A percentile compares a stretch with the other conserved stretches of the same genome.
phyloP scores from a whole-genome alignment of 2,113 vertebrate species.

The Serinus canaria region DNA sequence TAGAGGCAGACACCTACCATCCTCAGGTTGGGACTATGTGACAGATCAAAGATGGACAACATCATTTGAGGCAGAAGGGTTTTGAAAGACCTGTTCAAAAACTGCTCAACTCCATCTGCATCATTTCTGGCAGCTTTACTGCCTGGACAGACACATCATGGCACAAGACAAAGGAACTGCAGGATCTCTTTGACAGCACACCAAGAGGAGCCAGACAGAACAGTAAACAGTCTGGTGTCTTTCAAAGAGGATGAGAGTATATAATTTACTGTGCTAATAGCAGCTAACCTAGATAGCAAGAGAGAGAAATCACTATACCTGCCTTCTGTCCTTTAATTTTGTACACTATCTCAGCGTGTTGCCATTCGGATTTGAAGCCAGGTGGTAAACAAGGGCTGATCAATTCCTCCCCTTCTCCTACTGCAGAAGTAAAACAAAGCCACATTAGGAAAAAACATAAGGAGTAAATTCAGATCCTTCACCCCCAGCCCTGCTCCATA shows the following conservation, averaged over 20 bases:
- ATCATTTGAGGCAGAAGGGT: background rate
- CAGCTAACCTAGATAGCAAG: background rate
- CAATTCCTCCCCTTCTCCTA: constrained; percentile 77
- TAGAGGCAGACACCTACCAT: background rate
- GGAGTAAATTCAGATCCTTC: background rate
- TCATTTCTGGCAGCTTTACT: background rate
- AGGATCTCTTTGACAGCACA: background rate
- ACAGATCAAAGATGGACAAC: background rate
- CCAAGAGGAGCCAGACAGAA: background rate
- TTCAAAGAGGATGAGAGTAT: background rate
- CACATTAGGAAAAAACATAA: background rate
- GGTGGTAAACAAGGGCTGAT: constrained; percentile 88
- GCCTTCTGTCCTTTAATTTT: constrained; percentile 85
- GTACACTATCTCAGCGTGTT: constrained; percentile 84
- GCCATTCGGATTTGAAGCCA: constrained; percentile 81
- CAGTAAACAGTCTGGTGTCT: background rate
- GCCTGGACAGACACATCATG: background rate
- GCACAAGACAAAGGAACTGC: background rate
- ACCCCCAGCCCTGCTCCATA: background rate
- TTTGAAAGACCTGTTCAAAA: background rate
- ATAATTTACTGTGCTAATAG: background rate
- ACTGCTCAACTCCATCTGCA: background rate
- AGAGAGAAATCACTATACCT: constrained; percentile 73
- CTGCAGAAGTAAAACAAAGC: constrained; percentile 60
- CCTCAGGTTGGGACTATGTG: background rate